These are phyloP conservation scores for Cryptoblepharus egeriae DNA, from an alignment of 2,797 vertebrate genomes.

Conservation along the genomic window DNA sequence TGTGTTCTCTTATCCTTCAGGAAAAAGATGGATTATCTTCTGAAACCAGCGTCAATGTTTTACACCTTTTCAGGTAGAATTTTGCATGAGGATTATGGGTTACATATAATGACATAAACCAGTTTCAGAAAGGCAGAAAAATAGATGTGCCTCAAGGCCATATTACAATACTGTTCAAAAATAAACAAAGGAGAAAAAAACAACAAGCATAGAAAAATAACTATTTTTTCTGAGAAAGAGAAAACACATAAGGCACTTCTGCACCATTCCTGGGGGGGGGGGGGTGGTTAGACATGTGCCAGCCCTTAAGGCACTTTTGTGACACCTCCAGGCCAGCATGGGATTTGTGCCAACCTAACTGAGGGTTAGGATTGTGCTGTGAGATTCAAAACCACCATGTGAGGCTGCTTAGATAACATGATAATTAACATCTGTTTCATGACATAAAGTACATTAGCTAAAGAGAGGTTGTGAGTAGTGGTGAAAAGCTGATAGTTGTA, in stretches of 20 bases:
- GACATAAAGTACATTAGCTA: background rate
- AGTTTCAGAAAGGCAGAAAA: background rate
- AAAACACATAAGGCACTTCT: no score
- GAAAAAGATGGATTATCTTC: slow-evolving; percentile 89
- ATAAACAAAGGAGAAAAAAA: background rate
- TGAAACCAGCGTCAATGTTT: slow-evolving; percentile 95
- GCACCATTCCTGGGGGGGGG: no score
- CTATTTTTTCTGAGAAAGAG: no score
- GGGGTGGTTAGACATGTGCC: no score
- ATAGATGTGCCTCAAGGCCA: background rate
- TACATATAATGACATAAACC: background rate
- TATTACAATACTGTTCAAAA: background rate
- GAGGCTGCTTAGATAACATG: background rate
- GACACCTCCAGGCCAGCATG: no score
- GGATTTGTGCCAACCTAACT: no score
- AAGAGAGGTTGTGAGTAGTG: no score
- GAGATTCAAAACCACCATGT: background rate
- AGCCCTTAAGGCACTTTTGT: no score
- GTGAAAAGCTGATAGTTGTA: no score
- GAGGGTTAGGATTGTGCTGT: no score
- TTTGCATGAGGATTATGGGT: fast-evolving
- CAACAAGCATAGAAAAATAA: background rate
- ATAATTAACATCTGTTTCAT: background rate
- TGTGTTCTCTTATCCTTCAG: slow-evolving; percentile 87
- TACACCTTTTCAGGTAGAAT: slow-evolving; percentile 89